Conservation (phyloP, 2,888 invertebrate species). For the Conomelus anceps region DNA sequence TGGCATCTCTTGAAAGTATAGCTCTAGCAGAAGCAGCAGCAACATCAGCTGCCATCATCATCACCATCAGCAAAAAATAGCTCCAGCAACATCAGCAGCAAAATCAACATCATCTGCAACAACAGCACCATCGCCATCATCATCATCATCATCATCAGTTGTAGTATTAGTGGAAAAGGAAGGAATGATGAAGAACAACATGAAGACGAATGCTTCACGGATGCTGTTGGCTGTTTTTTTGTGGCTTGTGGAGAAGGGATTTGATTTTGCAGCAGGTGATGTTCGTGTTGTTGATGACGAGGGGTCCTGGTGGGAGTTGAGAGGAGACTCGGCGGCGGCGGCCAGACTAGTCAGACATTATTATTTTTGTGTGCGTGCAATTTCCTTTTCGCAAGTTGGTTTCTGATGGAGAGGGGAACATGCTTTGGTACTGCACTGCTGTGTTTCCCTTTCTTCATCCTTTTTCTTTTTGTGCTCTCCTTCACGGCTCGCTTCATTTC, state of each 20-base stretch:
- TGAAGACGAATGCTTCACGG: background rate
- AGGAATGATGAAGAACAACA: background rate
- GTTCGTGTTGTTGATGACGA: background rate
- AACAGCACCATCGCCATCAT: too few species aligned
- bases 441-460: background rate
- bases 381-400: background rate
- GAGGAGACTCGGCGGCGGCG: background rate
- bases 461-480: background rate
- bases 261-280: background rate
- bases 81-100: background rate
- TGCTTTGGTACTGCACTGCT: background rate
- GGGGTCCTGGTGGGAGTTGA: background rate
- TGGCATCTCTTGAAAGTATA: background rate
- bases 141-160: background rate
- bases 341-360: background rate
- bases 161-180: background rate
- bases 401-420: background rate
- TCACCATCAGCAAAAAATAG: background rate
- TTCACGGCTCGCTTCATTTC: background rate
- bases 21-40: background rate
- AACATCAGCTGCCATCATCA: background rate
- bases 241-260: background rate
- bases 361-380: background rate
- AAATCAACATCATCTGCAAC: too few species aligned
- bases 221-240: background rate